Percentiles rank a stretch among this genome's conserved stretches.
Evolutionary conservation across 2,888 invertebrate species (phyloP).

Genomic region (Drosophila emarginata): DNA sequence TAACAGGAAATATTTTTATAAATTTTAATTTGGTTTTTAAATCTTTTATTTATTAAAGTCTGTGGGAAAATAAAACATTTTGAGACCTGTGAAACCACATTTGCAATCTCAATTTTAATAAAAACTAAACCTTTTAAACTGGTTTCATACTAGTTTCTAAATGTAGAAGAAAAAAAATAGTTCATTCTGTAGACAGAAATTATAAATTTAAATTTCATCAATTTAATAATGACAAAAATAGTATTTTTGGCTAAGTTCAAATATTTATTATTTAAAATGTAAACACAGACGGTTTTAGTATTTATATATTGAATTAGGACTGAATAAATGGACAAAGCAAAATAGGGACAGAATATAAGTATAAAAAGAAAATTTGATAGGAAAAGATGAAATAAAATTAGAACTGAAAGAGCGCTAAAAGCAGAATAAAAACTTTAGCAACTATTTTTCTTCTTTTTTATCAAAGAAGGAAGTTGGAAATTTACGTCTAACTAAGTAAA

Average conservation of each 20-base stretch:
- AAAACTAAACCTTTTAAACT: neutral
- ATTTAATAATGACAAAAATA: neutral
- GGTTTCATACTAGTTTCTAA: neutral
- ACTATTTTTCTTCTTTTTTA: no score
- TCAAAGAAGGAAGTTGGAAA: no score
- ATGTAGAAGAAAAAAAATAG: neutral
- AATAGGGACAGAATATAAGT: no score
- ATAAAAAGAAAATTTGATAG: no score
- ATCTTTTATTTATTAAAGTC: neutral
- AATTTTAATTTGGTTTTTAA: neutral
- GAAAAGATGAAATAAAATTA: no score
- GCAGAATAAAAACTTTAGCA: no score
- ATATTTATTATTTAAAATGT: neutral
- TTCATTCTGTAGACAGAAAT: constrained; percentile 1
- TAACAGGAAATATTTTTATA: neutral
- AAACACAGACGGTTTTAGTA: neutral
- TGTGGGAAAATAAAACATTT: neutral
- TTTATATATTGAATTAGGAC: no score
- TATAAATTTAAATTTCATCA: neutral
- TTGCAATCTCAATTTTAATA: neutral
- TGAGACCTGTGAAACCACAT: neutral
- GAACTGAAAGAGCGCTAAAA: no score
- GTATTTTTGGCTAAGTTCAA: neutral
- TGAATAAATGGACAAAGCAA: no score
- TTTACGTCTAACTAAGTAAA: no score